Conservation (phyloP, 2,113 vertebrate species). For the Sakesphorus luctuosus region DNA sequence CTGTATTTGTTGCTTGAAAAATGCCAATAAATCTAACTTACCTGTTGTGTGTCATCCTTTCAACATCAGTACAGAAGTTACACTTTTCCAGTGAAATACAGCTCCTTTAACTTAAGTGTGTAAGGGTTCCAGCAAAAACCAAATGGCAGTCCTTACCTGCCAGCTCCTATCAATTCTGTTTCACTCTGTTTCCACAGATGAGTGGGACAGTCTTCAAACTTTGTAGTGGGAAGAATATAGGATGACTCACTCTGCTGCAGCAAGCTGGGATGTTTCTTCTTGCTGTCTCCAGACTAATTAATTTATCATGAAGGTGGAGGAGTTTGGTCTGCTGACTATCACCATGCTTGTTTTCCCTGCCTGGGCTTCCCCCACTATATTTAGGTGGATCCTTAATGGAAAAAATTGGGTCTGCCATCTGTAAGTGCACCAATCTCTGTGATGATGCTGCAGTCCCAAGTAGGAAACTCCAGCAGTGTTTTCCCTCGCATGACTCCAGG, state of each 20-base stretch:
- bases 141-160: background rate
- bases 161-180: background rate
- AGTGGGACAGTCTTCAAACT: background rate
- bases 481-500: background rate
- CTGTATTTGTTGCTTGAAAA: background rate
- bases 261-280: background rate
- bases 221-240: background rate
- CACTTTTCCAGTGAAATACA: background rate
- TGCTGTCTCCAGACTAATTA: background rate
- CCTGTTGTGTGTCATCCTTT: background rate
- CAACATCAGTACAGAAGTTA: background rate
- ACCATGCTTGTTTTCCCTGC: background rate
- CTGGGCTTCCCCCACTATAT: background rate
- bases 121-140: background rate
- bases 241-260: background rate
- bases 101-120: background rate
- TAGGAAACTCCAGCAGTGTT: background rate
- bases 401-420: background rate
- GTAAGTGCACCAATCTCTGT: background rate
- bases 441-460: background rate
- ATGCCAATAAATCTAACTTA: background rate
- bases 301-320: background rate
- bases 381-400: background rate
- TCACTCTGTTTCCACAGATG: background rate
- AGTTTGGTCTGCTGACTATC: background rate